These are phyloP conservation scores for Vanessa tameamea DNA, from an alignment of 1,140 invertebrate species.

Conservation along the genomic window DNA sequence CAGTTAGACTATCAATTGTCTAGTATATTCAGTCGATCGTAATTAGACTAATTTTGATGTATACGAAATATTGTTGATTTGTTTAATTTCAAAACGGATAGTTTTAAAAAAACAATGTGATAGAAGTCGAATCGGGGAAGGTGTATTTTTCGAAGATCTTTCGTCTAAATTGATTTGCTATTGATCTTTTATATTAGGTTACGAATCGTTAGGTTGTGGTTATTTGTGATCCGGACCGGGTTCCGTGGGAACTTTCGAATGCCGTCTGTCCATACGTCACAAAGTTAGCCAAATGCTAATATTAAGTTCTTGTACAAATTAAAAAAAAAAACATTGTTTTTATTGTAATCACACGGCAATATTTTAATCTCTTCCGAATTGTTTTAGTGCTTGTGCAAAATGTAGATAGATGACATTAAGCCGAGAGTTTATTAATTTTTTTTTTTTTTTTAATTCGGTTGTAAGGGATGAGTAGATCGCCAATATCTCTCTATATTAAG, in stretches of 20 bases:
- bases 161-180: slow-evolving; percentile 59
- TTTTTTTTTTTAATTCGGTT: slow-evolving; percentile 52
- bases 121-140: slow-evolving; percentile 61
- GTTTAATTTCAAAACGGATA: slow-evolving; percentile 45
- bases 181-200: slow-evolving; percentile 55
- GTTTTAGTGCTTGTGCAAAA: slow-evolving; percentile 60
- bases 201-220: slow-evolving; percentile 74
- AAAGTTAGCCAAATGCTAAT: slow-evolving; percentile 69
- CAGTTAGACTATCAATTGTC: slow-evolving; percentile 32
- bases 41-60: slow-evolving; percentile 68
- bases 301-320: slow-evolving; percentile 71
- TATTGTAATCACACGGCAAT: slow-evolving; percentile 62
- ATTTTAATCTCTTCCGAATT: slow-evolving; percentile 71
- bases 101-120: slow-evolving; percentile 69
- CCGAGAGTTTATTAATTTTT: slow-evolving; percentile 61
- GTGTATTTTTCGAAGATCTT: slow-evolving; percentile 65
- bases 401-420: slow-evolving; percentile 56
- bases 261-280: slow-evolving; percentile 60
- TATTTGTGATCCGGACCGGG: slow-evolving; percentile 50
- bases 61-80: slow-evolving; percentile 71
- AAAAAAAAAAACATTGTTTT: slow-evolving; percentile 47
- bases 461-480: slow-evolving; percentile 63
- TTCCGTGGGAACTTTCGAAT: slow-evolving; percentile 43
- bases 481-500: slow-evolving; percentile 80
- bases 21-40: slow-evolving; percentile 31